Evolutionary conservation across 2,797 vertebrate species (phyloP), one percentile per base, ranked within the genome.

Genomic region (Triplophysa yarkandensis): DNA sequence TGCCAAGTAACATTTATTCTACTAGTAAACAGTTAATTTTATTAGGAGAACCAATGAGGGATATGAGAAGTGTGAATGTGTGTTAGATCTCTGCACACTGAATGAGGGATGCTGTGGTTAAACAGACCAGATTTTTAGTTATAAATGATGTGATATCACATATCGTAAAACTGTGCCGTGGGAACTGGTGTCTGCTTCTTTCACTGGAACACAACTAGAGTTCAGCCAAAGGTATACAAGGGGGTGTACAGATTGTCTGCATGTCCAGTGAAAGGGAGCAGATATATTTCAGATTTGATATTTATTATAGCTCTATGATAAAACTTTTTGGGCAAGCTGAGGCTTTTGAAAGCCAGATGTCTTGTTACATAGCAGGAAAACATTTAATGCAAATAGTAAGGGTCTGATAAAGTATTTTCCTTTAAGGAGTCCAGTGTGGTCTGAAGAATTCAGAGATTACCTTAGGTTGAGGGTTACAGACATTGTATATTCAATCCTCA

Each of bases 121-220:
- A 21, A 36, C 17, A 39, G 4, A 0, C n/a, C 27, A 30, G 16
- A 32, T 14, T 57, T 57, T 57, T 17, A 19, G 55, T 7, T 30
- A 34, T 41, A 34, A 2, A 3, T 64, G 36, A 63, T 30, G 41
- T 28, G 13, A 54, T 2, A 13, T 54, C 65, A 77, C 74, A 74
- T 30, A 74, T 6, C 6, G 3, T 30, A 30, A 74, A 44, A 73
- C 32, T 23, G 2, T 43, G 62, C 66, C 76, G 55, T 85, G 80
- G 58, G 78, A 83, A 82, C 32, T 43, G 28, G 36, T 54, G 48
- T 27, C n/a, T 66, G 68, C 32, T 17, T 16, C 23, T 67, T 71
- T 83, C 74, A 52, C 79, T 80, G 28, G 63, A 72, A 71, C 73
- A 71, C 76, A 77, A 34, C 63, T 75, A 79, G 54, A 63, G 71